phyloP scores from a whole-genome alignment of 2,113 vertebrate species.

The Zosterops japonicus region DNA sequence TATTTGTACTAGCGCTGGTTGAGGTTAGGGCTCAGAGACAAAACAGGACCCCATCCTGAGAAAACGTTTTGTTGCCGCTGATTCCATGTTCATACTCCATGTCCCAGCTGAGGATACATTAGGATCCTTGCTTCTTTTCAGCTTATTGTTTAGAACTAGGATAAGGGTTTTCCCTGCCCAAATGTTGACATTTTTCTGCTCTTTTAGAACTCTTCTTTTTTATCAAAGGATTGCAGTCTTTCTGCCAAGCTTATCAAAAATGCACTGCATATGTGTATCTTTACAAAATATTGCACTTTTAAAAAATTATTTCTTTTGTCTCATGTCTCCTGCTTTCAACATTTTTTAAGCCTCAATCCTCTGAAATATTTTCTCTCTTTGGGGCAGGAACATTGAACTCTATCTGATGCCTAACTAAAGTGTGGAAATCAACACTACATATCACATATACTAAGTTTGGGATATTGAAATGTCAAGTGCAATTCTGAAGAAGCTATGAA shows the following conservation, averaged over 20 bases:
- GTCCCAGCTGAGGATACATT: not conserved
- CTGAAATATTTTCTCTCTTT: not conserved
- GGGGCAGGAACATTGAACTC: not conserved
- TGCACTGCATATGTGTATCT: not conserved
- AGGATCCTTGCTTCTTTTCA: not conserved
- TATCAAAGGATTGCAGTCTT: not conserved
- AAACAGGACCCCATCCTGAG: rapidly evolving
- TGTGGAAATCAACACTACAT: not conserved
- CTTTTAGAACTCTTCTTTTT: not conserved
- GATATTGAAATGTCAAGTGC: slow-evolving; percentile 16
- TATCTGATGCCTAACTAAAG: not conserved
- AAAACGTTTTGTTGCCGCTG: not conserved
- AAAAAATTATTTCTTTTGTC: not conserved
- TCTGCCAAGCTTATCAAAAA: not conserved
- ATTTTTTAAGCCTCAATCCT: not conserved
- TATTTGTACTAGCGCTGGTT: not conserved
- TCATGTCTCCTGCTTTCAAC: not conserved
- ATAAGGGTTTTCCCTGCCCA: not conserved
- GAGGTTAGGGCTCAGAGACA: not conserved
- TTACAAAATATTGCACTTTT: not conserved
- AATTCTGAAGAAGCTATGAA: not conserved
- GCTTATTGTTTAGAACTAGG: not conserved
- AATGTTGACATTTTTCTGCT: not conserved
- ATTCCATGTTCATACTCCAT: not conserved
- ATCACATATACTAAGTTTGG: not conserved